Base-by-base conservation (phyloP, 2,797 vertebrate genomes). In the Coregonus sp. region DNA sequence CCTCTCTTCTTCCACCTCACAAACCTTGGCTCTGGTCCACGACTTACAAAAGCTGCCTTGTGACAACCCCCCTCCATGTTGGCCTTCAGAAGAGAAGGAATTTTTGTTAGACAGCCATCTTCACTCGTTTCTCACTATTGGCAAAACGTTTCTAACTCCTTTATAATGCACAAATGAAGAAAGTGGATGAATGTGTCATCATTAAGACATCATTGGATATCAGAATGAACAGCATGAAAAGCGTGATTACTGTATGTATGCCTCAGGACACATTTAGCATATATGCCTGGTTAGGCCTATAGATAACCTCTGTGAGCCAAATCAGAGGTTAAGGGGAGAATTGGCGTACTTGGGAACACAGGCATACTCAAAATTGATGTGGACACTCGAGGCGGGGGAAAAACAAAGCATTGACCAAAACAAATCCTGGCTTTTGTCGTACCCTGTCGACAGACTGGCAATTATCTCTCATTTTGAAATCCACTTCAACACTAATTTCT, bases 21-120 rank as follows among this genome's bases (percentile, higher is more conserved):
- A 47, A 29, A 72, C 7, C 54, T 69, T 75, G 77, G 75, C 70
- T 77, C 74, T 70, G 52, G 76, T 79, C 71, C 73, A 68, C 20
- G 31, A 37, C 25, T 5, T 33, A 35, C 65, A 29, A 75, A 66
- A 67, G 63, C 63, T 66, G 61, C 56, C 71, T 29, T 29, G 33
- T 75, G 63, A 47, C 15, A 70, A 70, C 80, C 61, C 74, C 50
- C 63, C 72, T 80, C 54, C 52, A 78, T 54, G 75, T 20, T 68
- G 56, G 61, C 56, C 59, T 75, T 77, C 70, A 15, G 50, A 20
- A 12, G 31, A 20, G 4, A 29, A 29, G 20, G 2, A 52, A 7
- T 31, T 52, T 52, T 52, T 52, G 40, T 66, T 25, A 66, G 50
- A 50, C n/a, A 70, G 69, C n/a, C n/a, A 70, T 5, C 40, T 51